phyloP scores from a whole-genome alignment of 1,140 invertebrate species.

The Dendrolimus kikuchii region DNA sequence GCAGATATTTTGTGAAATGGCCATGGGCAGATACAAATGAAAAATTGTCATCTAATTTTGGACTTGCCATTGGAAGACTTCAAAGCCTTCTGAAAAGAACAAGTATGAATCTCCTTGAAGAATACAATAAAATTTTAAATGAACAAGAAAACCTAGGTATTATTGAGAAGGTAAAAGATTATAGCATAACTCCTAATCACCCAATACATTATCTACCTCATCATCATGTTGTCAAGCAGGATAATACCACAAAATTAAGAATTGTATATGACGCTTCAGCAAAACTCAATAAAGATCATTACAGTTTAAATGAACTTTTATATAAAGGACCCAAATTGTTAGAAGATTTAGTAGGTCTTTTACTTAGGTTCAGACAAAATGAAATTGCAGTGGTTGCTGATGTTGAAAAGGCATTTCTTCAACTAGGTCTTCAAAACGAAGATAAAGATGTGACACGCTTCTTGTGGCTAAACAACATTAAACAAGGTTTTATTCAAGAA shows the following conservation, averaged over 20 bases:
- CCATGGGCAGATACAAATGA: constrained; percentile 19
- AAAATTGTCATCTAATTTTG: constrained; percentile 18
- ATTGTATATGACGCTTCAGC: constrained; percentile 19
- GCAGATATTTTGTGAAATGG: constrained; percentile 23
- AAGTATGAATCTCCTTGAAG: background rate
- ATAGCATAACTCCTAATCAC: constrained; percentile 1
- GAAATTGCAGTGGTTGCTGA: constrained; percentile 16
- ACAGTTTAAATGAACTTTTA: constrained; percentile 20
- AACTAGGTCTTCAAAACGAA: constrained; percentile 16
- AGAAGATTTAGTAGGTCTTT: constrained; percentile 17
- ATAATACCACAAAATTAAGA: constrained; percentile 8
- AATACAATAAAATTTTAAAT: constrained; percentile 4
- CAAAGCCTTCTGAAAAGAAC: constrained; percentile 3
- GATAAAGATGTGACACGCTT: constrained; percentile 23
- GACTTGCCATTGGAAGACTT: constrained; percentile 15
- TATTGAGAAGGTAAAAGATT: constrained; percentile 10
- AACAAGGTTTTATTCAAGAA: constrained; percentile 4
- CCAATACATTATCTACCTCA: constrained; percentile 18
- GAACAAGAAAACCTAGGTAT: constrained; percentile 19
- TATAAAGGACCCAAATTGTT: constrained; percentile 19
- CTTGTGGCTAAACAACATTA: constrained; percentile 19
- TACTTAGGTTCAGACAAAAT: constrained; percentile 18
- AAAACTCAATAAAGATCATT: constrained; percentile 11
- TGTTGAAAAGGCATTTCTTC: constrained; percentile 22
- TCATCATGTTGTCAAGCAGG: constrained; percentile 6